Percentiles rank a stretch among this genome's conserved stretches.
Evolutionary conservation across 2,888 invertebrate species (phyloP).

Genomic region (Drosophila parthenogenetica): DNA sequence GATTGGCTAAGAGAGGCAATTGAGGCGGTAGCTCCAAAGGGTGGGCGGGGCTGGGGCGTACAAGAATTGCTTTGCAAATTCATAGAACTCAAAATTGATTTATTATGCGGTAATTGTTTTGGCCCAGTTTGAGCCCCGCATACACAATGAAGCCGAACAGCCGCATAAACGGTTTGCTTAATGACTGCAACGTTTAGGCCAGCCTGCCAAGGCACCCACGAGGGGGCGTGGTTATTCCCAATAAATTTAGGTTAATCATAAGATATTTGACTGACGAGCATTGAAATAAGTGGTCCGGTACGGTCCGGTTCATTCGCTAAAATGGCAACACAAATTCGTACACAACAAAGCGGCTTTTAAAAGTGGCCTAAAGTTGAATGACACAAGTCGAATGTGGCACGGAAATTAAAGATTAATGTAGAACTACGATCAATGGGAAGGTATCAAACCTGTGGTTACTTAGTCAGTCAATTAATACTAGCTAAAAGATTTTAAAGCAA

Average conservation of each 20-base stretch:
- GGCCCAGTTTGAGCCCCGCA: constrained; percentile 74
- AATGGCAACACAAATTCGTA: constrained; percentile 33
- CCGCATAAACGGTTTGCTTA: constrained; percentile 58
- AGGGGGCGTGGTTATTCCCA: constrained; percentile 25
- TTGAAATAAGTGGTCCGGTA: constrained; percentile 52
- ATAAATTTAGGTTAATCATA: constrained; percentile 65
- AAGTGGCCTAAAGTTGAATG: background rate
- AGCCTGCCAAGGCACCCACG: background rate
- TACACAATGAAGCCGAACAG: constrained; percentile 57
- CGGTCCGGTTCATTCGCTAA: constrained; percentile 14
- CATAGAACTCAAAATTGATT: constrained; percentile 79
- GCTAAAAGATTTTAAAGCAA: too few relatives aligned
- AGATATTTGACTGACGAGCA: constrained; percentile 53
- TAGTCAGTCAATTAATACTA: too few relatives aligned
- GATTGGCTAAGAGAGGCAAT: constrained; percentile 46
- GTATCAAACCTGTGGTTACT: too few relatives aligned
- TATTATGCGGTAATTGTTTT: constrained; percentile 83
- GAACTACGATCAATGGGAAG: too few relatives aligned
- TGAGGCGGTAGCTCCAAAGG: background rate
- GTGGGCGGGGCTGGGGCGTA: constrained; percentile 1
- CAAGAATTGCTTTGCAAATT: constrained; percentile 66
- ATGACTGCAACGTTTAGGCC: constrained; percentile 54
- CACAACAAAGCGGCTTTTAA: constrained; percentile 1
- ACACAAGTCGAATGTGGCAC: background rate
- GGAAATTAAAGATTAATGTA: background rate